Base-by-base conservation (phyloP, 1,140 invertebrate genomes). In the Battus philenor region DNA sequence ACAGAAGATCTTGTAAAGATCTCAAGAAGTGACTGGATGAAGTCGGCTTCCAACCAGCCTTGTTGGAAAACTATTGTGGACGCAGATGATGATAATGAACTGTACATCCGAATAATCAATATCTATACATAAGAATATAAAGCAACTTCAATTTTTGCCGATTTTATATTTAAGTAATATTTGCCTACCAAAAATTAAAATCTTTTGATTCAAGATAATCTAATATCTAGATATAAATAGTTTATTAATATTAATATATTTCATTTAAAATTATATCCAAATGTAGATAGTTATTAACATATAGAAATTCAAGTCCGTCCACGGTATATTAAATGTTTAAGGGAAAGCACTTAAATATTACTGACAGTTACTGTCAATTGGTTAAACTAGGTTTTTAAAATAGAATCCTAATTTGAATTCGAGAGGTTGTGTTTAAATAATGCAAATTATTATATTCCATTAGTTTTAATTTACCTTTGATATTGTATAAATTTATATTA, bases 391-490 rank as follows among this genome's bases (percentile, higher is more conserved):
- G 26, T 52, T 38, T 41, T 43, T 39, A 15, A 27, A 27, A 29
- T 17, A 4, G 5, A 4, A 30, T 30, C 12, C 1, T 30, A 44
- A 47, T 44, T 38, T 64, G 68, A 61, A 54, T 61, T 60, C 54
- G 66, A 59, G 48, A 66, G 68, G 71, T 80, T 80, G 71, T 76
- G 72, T 46, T 59, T 34, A 58, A 50, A 69, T 69, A 76, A 77
- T 77, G 46, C 45, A 62, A 80, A 76, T 77, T 71, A 73, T 59
- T 57, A 48, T 44, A 58, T 58, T 47, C 41, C 27, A 34, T 51
- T 8, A 39, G 36, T 26, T 39, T 24, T 15, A 27, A 16, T 41
- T 27, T 53, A 57, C 33, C 36, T 47, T 54, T 51, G 49, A 44
- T 48, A 47, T 24, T 47, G 33, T 41, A 41, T 16, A 41, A 41